Evolutionary conservation across 2,113 vertebrate genomes (phyloP).

Genomic region (Neotoma lepida): DNA sequence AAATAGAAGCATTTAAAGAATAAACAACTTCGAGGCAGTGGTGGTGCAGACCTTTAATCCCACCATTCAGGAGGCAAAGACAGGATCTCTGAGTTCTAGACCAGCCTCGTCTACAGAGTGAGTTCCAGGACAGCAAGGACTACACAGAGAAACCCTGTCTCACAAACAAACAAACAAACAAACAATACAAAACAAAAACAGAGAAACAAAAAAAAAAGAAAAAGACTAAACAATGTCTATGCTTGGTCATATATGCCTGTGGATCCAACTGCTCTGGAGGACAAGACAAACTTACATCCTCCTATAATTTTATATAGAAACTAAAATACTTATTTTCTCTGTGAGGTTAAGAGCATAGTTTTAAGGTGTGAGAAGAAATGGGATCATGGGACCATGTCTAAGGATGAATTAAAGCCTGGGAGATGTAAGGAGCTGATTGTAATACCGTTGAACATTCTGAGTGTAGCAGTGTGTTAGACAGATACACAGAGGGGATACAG

Average conservation of each 20-base stretch:
- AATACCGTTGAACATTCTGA: background rate
- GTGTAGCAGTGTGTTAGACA: background rate
- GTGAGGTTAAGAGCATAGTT: background rate
- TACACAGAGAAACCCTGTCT: no score
- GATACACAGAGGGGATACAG: background rate
- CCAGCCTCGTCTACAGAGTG: no score
- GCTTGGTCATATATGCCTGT: background rate
- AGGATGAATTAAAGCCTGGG: background rate
- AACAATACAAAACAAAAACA: no score
- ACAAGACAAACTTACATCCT: background rate
- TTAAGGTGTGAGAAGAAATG: background rate
- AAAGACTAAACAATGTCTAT: background rate
- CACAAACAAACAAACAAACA: no score
- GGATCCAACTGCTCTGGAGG: background rate
- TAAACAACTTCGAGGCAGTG: background rate
- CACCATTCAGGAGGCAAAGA: no score
- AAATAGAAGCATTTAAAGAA: conserved; percentile 6
- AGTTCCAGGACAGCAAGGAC: no score
- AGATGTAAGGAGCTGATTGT: background rate
- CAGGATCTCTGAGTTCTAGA: no score
- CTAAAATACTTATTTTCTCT: conserved; percentile 37
- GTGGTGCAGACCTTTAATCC: no score
- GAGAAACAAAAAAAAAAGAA: no score
- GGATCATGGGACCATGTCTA: background rate
- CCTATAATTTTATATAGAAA: conserved; percentile 24